Conservation (phyloP, 2,797 vertebrate species). For the Aythya fuligula region DNA sequence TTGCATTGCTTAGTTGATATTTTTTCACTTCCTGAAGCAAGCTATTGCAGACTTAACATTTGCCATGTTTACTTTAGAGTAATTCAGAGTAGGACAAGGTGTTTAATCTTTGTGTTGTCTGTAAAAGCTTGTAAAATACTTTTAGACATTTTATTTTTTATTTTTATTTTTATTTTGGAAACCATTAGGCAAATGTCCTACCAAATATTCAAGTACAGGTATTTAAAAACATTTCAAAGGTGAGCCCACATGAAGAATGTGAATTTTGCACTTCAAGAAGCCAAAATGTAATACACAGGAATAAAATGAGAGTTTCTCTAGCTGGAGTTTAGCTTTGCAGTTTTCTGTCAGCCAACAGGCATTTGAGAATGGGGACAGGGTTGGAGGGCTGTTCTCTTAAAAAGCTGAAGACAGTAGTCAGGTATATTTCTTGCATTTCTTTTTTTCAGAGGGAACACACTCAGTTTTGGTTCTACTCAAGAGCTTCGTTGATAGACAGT, state of each 20-base stretch:
- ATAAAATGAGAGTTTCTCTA: background rate
- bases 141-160: background rate
- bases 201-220: background rate
- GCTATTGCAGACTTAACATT: background rate
- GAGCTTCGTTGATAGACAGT: background rate
- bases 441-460: background rate
- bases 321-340: background rate
- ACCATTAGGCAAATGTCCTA: background rate
- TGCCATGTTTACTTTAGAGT: conserved; percentile 10
- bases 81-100: conserved; percentile 7
- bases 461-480: background rate
- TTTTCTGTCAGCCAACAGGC: background rate
- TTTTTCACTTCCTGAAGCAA: conserved; percentile 22
- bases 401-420: background rate
- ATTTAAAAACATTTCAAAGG: background rate
- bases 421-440: background rate
- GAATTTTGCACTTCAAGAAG: background rate
- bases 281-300: background rate
- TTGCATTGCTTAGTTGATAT: background rate
- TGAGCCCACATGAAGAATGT: background rate
- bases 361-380: background rate
- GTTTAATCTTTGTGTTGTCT: conserved; percentile 1
- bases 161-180: background rate
- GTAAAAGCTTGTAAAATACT: conserved; percentile 16
- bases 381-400: background rate